Conservation (phyloP, 2,797 vertebrate species). For the Chiroxiphia lanceolata region DNA sequence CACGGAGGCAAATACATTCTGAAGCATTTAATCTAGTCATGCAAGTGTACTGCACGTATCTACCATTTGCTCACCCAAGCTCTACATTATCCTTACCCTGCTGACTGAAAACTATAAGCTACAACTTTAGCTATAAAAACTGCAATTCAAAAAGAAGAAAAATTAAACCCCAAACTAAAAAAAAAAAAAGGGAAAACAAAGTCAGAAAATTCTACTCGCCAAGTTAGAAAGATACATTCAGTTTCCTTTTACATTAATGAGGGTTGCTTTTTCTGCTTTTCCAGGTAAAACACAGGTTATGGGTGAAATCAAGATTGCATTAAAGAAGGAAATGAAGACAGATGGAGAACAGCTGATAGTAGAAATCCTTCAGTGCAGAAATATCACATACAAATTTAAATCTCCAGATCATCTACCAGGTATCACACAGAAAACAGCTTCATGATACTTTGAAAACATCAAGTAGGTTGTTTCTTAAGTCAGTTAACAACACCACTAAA, state of each 20-base stretch:
- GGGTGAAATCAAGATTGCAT: slow-evolving; percentile 97
- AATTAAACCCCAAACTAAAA: background rate
- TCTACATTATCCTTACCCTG: background rate
- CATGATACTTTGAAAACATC: background rate
- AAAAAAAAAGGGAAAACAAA: background rate
- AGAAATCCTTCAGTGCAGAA: slow-evolving; percentile 98
- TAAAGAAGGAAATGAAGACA: slow-evolving; percentile 98
- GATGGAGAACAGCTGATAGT: slow-evolving; percentile 95
- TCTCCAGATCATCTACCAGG: slow-evolving; percentile 98
- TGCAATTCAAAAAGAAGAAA: background rate
- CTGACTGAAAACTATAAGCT: background rate
- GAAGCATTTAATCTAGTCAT: background rate
- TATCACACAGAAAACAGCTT: slow-evolving; percentile 56
- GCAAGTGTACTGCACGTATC: background rate
- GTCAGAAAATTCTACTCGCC: background rate
- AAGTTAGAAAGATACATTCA: background rate
- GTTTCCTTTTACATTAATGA: background rate
- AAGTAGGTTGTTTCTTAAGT: background rate
- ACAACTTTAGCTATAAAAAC: background rate
- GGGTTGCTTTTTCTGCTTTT: slow-evolving; percentile 42
- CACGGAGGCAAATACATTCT: background rate
- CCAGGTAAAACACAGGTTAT: slow-evolving; percentile 94
- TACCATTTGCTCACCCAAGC: background rate
- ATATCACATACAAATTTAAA: slow-evolving; percentile 99
- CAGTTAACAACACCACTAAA: background rate